A percentile compares a stretch with the other conserved stretches of the same genome.
phyloP scores from a whole-genome alignment of 2,888 invertebrate genomes.

The Timandra comae region DNA sequence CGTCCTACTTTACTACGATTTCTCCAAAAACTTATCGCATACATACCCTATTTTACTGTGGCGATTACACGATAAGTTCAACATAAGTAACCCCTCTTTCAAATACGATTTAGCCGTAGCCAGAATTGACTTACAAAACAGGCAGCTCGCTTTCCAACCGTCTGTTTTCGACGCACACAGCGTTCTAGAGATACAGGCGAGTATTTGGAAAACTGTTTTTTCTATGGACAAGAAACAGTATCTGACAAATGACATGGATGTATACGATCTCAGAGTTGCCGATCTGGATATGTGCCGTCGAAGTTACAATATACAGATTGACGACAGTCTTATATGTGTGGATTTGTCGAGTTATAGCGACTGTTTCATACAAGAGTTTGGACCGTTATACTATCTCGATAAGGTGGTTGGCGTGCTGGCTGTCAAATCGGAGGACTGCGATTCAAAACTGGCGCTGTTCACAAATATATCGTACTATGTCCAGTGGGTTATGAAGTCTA shows the following conservation, averaged over 20 bases:
- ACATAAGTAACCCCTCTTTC: constrained; percentile 26
- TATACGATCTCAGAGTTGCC: constrained; percentile 31
- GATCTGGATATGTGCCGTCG: constrained; percentile 36
- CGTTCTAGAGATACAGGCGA: constrained; percentile 27
- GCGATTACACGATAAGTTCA: constrained; percentile 52
- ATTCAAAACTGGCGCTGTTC: constrained; percentile 36
- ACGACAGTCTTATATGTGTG: constrained; percentile 47
- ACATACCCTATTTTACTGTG: constrained; percentile 54
- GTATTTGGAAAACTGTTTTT: constrained; percentile 58
- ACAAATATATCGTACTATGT: constrained; percentile 36
- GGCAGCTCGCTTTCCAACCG: constrained; percentile 33
- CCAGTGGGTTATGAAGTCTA: constrained; percentile 32
- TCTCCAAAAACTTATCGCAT: constrained; percentile 38
- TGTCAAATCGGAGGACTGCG: constrained; percentile 47
- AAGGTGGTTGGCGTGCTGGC: constrained; percentile 50
- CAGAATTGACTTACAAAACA: constrained; percentile 40
- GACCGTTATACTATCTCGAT: constrained; percentile 46
- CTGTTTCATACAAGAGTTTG: constrained; percentile 60
- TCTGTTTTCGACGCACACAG: constrained; percentile 36
- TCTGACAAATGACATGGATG: constrained; percentile 52
- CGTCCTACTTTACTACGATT: constrained; percentile 48
- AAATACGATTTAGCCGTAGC: constrained; percentile 58
- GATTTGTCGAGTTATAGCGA: constrained; percentile 48
- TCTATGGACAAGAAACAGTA: constrained; percentile 55
- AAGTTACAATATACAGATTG: constrained; percentile 39